Conservation (phyloP, 2,113 vertebrate species). For the Physeter macrocephalus region DNA sequence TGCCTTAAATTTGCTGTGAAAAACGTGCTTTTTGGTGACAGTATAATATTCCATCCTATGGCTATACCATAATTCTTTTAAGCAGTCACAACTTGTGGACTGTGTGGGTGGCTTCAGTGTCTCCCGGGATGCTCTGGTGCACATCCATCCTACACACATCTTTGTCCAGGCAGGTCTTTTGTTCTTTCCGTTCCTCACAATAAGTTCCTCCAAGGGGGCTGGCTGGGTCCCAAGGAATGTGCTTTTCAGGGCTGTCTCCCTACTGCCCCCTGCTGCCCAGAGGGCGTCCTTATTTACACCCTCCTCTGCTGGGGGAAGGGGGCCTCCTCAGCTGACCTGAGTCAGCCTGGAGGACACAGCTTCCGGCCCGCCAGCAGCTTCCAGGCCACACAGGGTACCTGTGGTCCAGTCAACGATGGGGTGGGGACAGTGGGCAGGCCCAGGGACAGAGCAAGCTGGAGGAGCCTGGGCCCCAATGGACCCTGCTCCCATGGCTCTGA, state of each 20-base stretch:
- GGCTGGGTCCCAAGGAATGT: neutral
- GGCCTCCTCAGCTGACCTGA: neutral
- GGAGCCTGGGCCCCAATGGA: neutral
- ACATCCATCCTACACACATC: neutral
- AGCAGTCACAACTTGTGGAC: rapidly evolving
- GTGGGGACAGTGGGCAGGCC: neutral
- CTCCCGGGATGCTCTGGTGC: neutral
- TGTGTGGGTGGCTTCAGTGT: rapidly evolving
- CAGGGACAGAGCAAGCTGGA: neutral
- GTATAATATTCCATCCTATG: rapidly evolving
- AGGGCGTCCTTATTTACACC: neutral
- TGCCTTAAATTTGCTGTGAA: neutral
- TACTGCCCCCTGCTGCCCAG: neutral
- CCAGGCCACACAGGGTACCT: neutral
- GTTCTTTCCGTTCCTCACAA: neutral
- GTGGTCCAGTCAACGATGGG: neutral
- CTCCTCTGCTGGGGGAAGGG: neutral
- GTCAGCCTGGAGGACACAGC: too few relatives aligned
- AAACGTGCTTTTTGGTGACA: neutral
- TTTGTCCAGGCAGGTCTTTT: neutral
- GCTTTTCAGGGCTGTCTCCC: neutral
- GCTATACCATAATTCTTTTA: rapidly evolving
- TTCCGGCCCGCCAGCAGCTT: neutral
- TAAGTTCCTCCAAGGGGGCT: too few relatives aligned
- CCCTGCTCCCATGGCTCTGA: rapidly evolving